phyloP scores from a whole-genome alignment of 2,113 vertebrate species.

The Trematomus loennbergii region DNA sequence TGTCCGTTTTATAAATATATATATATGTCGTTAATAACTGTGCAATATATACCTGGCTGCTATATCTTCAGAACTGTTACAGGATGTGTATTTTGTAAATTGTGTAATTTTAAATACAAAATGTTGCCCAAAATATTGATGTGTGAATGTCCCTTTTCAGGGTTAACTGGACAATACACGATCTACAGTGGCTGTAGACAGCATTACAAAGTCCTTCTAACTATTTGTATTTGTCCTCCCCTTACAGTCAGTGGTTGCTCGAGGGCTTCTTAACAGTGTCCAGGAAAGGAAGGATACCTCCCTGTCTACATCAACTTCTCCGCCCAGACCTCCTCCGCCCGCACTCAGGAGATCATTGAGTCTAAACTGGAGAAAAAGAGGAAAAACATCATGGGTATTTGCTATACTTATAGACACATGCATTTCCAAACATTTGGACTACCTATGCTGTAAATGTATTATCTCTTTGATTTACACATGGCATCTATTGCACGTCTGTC shows the following conservation, averaged over 20 bases:
- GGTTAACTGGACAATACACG: not conserved
- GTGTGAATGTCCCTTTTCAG: not conserved
- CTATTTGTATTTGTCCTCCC: not conserved
- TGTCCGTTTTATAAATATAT: no score
- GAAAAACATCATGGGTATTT: conserved; percentile 86
- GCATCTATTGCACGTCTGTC: no score
- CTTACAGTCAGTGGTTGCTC: conserved; percentile 87
- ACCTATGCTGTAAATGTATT: no score
- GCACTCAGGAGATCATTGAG: conserved; percentile 90
- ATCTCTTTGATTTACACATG: no score
- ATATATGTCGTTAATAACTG: no score
- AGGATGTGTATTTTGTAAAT: no score
- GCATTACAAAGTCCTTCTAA: not conserved
- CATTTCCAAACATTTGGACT: no score
- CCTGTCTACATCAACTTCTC: conserved; percentile 90
- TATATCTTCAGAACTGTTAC: no score
- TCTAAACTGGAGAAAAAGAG: conserved; percentile 90
- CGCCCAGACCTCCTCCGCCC: conserved; percentile 87
- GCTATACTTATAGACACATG: not conserved
- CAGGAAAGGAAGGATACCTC: conserved; percentile 86
- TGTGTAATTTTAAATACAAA: no score
- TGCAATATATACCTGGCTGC: no score
- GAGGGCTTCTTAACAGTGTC: conserved; percentile 84
- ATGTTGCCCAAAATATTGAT: not conserved
- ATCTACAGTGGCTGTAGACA: not conserved